Evolutionary conservation across 2,113 vertebrate genomes (phyloP).

Genomic region (Tragelaphus strepsiceros): DNA sequence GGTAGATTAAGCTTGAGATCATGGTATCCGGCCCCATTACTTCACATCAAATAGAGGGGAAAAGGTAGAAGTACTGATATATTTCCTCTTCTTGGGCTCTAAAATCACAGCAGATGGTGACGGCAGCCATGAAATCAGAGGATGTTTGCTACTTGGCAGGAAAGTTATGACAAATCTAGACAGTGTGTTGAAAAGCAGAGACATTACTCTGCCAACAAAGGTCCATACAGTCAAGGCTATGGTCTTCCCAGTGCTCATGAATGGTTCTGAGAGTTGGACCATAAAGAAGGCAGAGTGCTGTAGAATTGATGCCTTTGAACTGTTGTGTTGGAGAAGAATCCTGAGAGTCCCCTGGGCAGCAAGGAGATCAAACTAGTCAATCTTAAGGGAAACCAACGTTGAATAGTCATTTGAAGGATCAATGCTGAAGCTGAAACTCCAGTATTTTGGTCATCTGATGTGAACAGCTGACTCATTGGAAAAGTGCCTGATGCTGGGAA

Average conservation of each 20-base stretch:
- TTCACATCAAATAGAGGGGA: background rate
- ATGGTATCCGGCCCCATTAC: background rate
- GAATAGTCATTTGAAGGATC: background rate
- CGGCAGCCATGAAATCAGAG: background rate
- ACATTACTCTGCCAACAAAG: background rate
- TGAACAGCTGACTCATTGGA: background rate
- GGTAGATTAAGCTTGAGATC: background rate
- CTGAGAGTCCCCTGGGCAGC: background rate
- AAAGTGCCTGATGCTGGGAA: background rate
- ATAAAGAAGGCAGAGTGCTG: background rate
- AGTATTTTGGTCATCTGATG: background rate
- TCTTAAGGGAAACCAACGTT: background rate
- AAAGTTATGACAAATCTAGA: background rate
- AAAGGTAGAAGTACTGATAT: background rate
- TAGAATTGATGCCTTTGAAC: background rate
- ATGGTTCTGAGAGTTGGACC: background rate
- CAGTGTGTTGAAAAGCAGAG: background rate
- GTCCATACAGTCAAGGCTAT: background rate
- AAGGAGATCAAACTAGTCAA: background rate
- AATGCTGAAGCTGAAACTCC: background rate
- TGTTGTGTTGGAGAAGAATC: background rate
- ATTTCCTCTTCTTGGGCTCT: background rate
- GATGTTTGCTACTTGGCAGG: background rate
- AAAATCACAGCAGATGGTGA: background rate
- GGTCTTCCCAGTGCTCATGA: background rate